phyloP scores from a whole-genome alignment of 1,140 invertebrate species.

The Atopsyche davidsoni region DNA sequence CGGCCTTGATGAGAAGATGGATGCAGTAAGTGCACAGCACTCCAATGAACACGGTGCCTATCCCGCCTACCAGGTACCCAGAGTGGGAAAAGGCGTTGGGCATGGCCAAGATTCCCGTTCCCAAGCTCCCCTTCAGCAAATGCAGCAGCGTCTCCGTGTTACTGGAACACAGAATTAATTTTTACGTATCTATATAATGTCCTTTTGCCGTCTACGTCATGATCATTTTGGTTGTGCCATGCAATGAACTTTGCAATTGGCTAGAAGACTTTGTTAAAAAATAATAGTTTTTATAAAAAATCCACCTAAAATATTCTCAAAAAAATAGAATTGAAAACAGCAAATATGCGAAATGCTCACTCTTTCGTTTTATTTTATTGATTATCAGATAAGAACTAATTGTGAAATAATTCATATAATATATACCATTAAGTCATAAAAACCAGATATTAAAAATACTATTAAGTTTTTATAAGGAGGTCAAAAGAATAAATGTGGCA shows the following conservation, averaged over 20 bases:
- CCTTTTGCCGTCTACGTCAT: background rate
- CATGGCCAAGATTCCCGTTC: constrained; percentile 72
- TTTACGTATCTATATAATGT: constrained; percentile 14
- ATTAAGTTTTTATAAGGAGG: too few species aligned
- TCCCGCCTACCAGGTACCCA: constrained; percentile 57
- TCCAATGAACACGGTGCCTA: constrained; percentile 57
- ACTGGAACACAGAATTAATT: too few species aligned
- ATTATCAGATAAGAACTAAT: too few species aligned
- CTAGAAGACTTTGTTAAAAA: constrained; percentile 4
- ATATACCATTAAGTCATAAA: too few species aligned
- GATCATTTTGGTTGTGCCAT: background rate
- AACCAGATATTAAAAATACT: too few species aligned
- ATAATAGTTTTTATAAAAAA: constrained; percentile 12
- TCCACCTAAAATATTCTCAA: constrained; percentile 3
- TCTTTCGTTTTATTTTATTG: too few species aligned
- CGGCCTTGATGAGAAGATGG: constrained; percentile 56
- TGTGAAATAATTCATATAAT: too few species aligned
- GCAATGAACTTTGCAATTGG: constrained; percentile 4
- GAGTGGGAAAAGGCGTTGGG: constrained; percentile 64
- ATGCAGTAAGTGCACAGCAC: constrained; percentile 64
- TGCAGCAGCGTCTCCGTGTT: constrained; percentile 60
- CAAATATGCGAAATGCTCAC: constrained; percentile 7
- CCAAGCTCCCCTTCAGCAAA: constrained; percentile 63
- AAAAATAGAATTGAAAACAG: constrained; percentile 1
- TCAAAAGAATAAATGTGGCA: too few species aligned